Base-by-base conservation (phyloP, 2,797 vertebrate species). In the Pterois miles region DNA sequence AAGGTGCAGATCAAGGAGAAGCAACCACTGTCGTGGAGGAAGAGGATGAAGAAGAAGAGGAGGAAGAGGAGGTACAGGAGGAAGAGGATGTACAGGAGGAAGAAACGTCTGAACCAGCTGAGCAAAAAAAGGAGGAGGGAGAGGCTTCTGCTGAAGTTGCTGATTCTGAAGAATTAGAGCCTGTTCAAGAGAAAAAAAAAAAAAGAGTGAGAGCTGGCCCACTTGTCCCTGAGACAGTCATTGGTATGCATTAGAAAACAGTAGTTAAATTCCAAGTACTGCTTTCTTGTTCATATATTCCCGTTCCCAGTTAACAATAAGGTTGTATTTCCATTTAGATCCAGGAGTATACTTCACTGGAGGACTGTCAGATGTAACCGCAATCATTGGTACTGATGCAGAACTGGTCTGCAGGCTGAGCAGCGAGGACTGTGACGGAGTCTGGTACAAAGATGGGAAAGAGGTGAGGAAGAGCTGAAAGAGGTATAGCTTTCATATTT, bases 391-490 rank as follows among this genome's bases (percentile, higher is more conserved):
- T 3, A 93, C 95, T 6, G 85, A 94, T 5, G 89, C 94, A 18
- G 90, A 95, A 54, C 84, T 98, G 40, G 93, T 94, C 46, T 98
- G 96, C 76, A 94, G 82, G 62, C 93, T 98, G 79, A 96, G 92
- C 87, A 94, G 84, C 14, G 90, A 96, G 13, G 88, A 95, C 0
- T 94, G 95, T 71, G 93, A 96, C 0, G 96, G 94, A 33, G 50
- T 92, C 75, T 97, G 97, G 97, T 96, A 95, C 88, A 98, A 97
- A 85, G 96, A 98, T 36, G 97, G 96, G 8, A 82, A 93, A 33
- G 91, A 97, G 96, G 98, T 98, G 72, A 88, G 80, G 9, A 75
- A 2, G 4, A 52, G n/a, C 8, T 63, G 8, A 54, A 3, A 8
- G 5, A 76, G 38, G 6, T 29, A 53, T 0, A 34, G 8, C 23